A percentile compares a stretch with the other conserved stretches of the same genome.
Evolutionary conservation across 2,888 invertebrate species (phyloP).

Genomic region (Apocheima hispidaria): DNA sequence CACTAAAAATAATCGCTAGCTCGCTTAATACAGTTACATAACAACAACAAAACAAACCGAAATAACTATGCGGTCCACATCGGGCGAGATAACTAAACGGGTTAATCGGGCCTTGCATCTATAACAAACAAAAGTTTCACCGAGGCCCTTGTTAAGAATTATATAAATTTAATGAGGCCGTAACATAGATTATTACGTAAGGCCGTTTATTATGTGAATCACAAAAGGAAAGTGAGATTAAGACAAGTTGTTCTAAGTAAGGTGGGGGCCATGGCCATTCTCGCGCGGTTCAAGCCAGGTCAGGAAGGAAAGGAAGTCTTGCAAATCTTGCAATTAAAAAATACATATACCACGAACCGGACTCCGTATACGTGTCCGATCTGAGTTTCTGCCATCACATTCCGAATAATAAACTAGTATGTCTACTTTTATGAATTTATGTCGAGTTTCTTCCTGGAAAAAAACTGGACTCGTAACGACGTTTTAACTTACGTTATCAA

Average conservation of each 20-base stretch:
- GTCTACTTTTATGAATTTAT: not conserved
- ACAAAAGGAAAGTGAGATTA: constrained; percentile 66
- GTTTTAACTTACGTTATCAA: too few relatives aligned
- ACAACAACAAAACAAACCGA: constrained; percentile 21
- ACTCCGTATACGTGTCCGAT: constrained; percentile 10
- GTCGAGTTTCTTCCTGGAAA: too few relatives aligned
- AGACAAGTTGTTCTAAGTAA: constrained; percentile 42
- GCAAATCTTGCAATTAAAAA: constrained; percentile 25
- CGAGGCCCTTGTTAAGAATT: constrained; percentile 49
- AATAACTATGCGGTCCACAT: constrained; percentile 24
- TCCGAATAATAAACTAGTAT: not conserved
- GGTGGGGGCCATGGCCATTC: constrained; percentile 45
- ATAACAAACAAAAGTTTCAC: constrained; percentile 48
- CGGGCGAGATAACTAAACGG: constrained; percentile 36
- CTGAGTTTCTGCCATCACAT: not conserved
- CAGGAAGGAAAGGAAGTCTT: constrained; percentile 29
- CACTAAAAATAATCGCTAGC: constrained; percentile 15
- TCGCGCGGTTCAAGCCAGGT: constrained; percentile 42
- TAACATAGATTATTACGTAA: constrained; percentile 57
- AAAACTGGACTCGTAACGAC: too few relatives aligned
- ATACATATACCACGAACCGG: constrained; percentile 25
- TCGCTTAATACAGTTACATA: constrained; percentile 16
- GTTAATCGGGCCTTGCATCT: constrained; percentile 40
- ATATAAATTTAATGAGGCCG: constrained; percentile 52
- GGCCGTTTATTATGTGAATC: constrained; percentile 55